These are phyloP conservation scores for Pangasius macronema DNA, from an alignment of 2,797 vertebrate species.

Conservation along the genomic window DNA sequence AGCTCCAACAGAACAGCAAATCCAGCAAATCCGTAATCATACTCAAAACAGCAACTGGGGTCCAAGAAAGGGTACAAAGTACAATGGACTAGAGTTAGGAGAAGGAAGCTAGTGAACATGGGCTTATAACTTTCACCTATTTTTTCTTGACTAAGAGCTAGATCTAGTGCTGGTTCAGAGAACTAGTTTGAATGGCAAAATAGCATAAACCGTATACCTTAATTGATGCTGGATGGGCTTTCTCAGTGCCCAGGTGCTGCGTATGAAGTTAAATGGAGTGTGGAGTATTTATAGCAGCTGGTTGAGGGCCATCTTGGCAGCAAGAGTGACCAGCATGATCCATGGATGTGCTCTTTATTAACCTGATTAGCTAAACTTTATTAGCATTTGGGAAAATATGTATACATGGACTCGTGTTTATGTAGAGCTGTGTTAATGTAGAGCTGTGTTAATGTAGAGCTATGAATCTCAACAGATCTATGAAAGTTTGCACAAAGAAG, in stretches of 20 bases:
- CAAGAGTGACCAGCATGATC: constrained; percentile 1
- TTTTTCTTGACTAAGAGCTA: background rate
- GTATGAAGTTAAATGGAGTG: constrained; percentile 41
- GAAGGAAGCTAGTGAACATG: background rate
- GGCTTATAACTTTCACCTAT: background rate
- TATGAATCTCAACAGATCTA: background rate
- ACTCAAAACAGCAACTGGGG: background rate
- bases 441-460: background rate
- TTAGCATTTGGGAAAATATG: background rate
- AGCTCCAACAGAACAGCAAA: background rate
- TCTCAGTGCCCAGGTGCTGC: constrained; percentile 34
- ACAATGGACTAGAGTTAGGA: background rate
- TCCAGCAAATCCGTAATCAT: background rate
- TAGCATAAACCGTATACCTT: background rate
- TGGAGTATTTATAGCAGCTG: constrained; percentile 44
- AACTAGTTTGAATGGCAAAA: background rate
- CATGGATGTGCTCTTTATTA: background rate
- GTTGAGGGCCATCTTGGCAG: constrained; percentile 5
- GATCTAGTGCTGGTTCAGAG: background rate
- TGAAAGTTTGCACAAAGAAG: background rate
- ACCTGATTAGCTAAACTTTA: background rate
- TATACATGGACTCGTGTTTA: background rate
- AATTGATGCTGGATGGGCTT: background rate
- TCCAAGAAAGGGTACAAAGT: background rate
- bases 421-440: background rate